Conservation (phyloP, 2,113 vertebrate genomes). For the Chloropsis hardwickii region DNA sequence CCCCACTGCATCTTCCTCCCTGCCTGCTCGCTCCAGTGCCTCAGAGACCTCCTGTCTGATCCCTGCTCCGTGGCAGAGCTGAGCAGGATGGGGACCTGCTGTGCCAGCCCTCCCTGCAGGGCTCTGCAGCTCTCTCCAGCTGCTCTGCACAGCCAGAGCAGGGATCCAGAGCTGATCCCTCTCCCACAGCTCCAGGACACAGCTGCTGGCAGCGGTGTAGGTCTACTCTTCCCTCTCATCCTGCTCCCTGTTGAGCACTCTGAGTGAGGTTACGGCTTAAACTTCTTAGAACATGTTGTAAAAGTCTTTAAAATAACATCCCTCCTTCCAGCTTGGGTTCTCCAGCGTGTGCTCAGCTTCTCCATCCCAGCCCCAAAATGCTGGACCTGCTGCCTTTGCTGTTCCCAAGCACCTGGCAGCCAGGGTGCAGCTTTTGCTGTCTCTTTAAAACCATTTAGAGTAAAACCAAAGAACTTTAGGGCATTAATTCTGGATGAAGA, state of each 20-base stretch:
- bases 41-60: background rate
- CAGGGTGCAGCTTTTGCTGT: background rate
- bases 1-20: background rate
- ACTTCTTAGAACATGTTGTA: background rate
- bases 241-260: background rate
- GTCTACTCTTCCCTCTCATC: fast-evolving
- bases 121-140: background rate
- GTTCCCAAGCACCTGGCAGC: background rate
- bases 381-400: background rate
- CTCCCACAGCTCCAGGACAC: background rate
- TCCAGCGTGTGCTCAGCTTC: background rate
- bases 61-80: background rate
- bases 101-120: background rate
- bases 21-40: background rate
- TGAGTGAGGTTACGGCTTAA: background rate
- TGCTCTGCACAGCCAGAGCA: background rate
- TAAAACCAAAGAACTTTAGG: constrained; percentile 71
- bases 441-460: constrained; percentile 73
- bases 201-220: background rate
- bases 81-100: background rate
- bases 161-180: background rate
- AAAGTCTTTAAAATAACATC: background rate
- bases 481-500: constrained; percentile 74
- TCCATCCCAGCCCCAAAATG: background rate
- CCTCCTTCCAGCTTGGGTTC: background rate